Conservation (phyloP, 2,797 vertebrate genomes). For the Pristis pectinata region DNA sequence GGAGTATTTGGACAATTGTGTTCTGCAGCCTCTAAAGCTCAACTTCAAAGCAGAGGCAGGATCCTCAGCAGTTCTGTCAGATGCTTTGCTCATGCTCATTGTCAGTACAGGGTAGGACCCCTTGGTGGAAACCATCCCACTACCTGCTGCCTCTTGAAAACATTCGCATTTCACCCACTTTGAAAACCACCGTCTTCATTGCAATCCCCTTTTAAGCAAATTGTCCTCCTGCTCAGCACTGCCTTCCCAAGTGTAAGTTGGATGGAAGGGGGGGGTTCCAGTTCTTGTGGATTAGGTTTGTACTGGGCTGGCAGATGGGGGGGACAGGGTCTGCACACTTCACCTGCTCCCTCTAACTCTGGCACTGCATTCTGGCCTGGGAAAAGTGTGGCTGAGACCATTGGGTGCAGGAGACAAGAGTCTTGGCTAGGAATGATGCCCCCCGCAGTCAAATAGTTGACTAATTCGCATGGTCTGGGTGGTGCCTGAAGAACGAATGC, state of each 20-base stretch:
- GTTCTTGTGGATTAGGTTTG: neutral
- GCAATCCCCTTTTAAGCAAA: neutral
- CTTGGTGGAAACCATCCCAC: neutral
- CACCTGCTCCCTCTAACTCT: neutral
- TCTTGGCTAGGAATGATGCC: neutral
- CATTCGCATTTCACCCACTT: neutral
- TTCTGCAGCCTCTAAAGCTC: too few relatives aligned
- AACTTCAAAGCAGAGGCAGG: neutral
- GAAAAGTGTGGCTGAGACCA: neutral
- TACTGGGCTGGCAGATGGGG: neutral
- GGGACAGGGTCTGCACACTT: too few relatives aligned
- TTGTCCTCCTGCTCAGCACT: neutral
- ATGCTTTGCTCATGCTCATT: neutral
- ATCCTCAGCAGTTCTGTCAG: too few relatives aligned
- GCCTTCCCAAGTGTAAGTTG: neutral
- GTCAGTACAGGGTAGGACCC: neutral
- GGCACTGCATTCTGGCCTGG: neutral
- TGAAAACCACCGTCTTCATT: neutral
- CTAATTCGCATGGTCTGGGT: neutral
- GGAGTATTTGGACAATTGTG: too few relatives aligned
- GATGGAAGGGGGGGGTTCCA: neutral
- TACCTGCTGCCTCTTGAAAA: neutral
- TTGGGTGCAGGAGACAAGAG: neutral
- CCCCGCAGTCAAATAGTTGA: neutral
- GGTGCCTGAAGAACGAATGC: neutral